phyloP scores from a whole-genome alignment of 35 echinoderm and acorn worm genomes.

The Heliocidaris erythrogramma region DNA sequence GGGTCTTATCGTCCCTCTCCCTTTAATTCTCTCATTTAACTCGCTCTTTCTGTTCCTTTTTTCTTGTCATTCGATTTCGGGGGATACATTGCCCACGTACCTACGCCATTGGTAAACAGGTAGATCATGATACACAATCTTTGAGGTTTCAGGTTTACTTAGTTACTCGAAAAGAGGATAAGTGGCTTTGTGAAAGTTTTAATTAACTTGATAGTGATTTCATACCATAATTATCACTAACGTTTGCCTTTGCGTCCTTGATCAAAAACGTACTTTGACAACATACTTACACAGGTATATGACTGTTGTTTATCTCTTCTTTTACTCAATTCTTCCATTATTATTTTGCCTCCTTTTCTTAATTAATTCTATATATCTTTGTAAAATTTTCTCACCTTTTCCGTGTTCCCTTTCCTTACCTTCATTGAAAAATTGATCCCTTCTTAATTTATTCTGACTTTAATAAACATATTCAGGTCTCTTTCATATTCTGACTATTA shows the following conservation, averaged over 20 bases:
- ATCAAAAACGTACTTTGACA: not conserved
- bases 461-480: no score
- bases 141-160: not conserved
- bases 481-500: no score
- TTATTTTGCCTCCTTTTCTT: not conserved
- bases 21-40: no score
- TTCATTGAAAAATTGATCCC: not conserved
- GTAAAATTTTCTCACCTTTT: not conserved
- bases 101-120: not conserved
- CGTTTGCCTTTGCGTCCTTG: not conserved
- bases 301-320: not conserved
- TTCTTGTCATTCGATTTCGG: no score
- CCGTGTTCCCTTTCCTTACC: not conserved
- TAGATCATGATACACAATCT: not conserved
- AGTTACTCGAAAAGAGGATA: not conserved
- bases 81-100: no score
- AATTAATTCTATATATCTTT: not conserved
- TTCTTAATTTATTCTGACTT: no score
- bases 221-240: no score
- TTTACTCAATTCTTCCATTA: not conserved
- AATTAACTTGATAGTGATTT: not conserved
- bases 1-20: no score
- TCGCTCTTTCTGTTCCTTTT: no score
- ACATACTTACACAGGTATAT: not conserved
- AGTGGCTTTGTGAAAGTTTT: not conserved